Evolutionary conservation across 2,113 vertebrate genomes (phyloP).

Genomic region (Silurus meridionalis): DNA sequence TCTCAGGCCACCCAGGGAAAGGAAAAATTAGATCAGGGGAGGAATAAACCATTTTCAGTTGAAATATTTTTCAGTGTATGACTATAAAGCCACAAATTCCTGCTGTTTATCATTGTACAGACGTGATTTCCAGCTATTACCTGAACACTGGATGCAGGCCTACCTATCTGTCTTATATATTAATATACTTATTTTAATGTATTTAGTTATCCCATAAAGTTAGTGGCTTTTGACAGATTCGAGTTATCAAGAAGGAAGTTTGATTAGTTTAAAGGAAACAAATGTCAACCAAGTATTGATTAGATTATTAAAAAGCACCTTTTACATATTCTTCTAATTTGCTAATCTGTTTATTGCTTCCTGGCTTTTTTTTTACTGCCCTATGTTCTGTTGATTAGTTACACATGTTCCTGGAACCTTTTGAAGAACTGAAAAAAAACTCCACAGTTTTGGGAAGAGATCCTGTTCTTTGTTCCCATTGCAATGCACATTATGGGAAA

Average conservation of each 20-base stretch:
- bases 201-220: not conserved
- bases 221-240: not conserved
- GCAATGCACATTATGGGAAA: not conserved
- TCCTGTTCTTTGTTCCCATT: constrained; percentile 8
- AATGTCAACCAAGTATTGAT: not conserved
- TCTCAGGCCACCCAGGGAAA: constrained; percentile 26
- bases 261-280: not conserved
- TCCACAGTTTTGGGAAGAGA: not conserved
- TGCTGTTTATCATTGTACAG: not conserved
- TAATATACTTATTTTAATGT: not conserved
- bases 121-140: not conserved
- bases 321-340: not conserved
- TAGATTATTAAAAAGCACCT: not conserved
- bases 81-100: not conserved
- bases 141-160: not conserved
- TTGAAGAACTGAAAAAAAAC: constrained; percentile 10
- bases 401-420: not conserved
- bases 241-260: not conserved
- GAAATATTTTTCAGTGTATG: not conserved
- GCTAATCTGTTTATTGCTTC: not conserved
- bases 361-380: not conserved
- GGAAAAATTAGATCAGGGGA: constrained; percentile 1
- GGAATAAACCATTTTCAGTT: not conserved
- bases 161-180: not conserved
- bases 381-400: not conserved